A percentile compares a stretch with the other conserved stretches of the same genome.
phyloP scores from a whole-genome alignment of 1,140 invertebrate species.

The Batillaria attramentaria region DNA sequence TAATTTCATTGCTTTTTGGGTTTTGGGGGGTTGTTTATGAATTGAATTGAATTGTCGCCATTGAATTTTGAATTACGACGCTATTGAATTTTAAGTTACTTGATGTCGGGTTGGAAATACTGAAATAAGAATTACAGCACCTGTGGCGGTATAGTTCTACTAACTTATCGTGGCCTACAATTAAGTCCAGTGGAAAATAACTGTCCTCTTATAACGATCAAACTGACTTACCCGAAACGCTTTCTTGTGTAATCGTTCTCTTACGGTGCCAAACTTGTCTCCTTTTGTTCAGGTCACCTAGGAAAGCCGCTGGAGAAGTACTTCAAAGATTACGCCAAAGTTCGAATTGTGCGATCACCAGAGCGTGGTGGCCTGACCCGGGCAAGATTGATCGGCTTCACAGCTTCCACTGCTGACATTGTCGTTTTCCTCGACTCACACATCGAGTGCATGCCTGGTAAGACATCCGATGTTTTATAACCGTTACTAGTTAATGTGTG shows the following conservation, averaged over 20 bases:
- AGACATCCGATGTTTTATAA: too few species aligned
- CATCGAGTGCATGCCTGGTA: conserved; percentile 88
- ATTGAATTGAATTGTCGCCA: too few species aligned
- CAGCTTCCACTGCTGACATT: conserved; percentile 86
- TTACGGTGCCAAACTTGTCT: neutral
- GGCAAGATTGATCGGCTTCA: conserved; percentile 88
- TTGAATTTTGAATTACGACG: too few species aligned
- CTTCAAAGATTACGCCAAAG: conserved; percentile 83
- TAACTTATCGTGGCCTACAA: neutral
- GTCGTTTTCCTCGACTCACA: conserved; percentile 97
- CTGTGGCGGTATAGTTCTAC: neutral
- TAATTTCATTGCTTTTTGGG: too few species aligned
- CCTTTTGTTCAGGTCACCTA: conserved; percentile 81
- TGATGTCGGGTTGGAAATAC: too few species aligned
- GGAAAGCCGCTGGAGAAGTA: conserved; percentile 94
- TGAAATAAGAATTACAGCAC: too few species aligned
- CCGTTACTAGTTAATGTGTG: too few species aligned
- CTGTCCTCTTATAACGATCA: neutral
- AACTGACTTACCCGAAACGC: neutral
- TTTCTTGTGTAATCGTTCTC: neutral
- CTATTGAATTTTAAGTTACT: too few species aligned
- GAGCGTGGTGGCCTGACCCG: conserved; percentile 91
- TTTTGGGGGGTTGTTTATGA: too few species aligned
- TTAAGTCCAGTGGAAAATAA: neutral
- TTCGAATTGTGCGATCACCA: conserved; percentile 79